These are phyloP conservation scores for Gila robusta DNA, from an alignment of 2,797 vertebrate species.

Conservation along the genomic window DNA sequence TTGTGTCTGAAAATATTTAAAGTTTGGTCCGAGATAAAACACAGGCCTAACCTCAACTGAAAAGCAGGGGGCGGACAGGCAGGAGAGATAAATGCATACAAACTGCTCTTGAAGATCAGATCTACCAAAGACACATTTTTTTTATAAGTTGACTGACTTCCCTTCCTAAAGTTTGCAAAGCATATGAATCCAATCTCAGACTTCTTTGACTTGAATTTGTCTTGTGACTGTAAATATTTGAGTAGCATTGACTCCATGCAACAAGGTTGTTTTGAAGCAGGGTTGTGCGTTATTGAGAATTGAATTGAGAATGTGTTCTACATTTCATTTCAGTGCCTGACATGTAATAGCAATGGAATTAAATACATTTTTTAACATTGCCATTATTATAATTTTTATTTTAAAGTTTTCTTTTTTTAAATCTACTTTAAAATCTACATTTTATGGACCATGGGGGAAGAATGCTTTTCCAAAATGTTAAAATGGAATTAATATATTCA, in stretches of 20 bases:
- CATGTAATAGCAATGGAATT: neutral
- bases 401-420: too few relatives aligned
- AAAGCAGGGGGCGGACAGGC: conserved; percentile 55
- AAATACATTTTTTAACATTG: neutral
- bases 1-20: conserved; percentile 79
- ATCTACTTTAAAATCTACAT: too few relatives aligned
- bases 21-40: conserved; percentile 79
- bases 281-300: neutral
- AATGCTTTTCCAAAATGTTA: neutral
- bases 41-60: conserved; percentile 71
- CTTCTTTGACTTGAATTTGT: conserved; percentile 78
- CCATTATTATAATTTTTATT: too few relatives aligned
- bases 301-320: neutral
- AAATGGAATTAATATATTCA: neutral
- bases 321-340: neutral
- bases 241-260: conserved; percentile 63
- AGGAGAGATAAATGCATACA: conserved; percentile 57
- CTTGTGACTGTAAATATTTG: conserved; percentile 80
- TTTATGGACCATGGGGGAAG: too few relatives aligned
- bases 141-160: conserved; percentile 71
- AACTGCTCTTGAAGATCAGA: conserved; percentile 67
- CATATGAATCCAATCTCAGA: conserved; percentile 79
- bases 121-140: conserved; percentile 73
- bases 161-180: conserved; percentile 53
- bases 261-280: conserved; percentile 52